phyloP scores from a whole-genome alignment of 2,797 vertebrate species.

The Babyrousa celebensis region DNA sequence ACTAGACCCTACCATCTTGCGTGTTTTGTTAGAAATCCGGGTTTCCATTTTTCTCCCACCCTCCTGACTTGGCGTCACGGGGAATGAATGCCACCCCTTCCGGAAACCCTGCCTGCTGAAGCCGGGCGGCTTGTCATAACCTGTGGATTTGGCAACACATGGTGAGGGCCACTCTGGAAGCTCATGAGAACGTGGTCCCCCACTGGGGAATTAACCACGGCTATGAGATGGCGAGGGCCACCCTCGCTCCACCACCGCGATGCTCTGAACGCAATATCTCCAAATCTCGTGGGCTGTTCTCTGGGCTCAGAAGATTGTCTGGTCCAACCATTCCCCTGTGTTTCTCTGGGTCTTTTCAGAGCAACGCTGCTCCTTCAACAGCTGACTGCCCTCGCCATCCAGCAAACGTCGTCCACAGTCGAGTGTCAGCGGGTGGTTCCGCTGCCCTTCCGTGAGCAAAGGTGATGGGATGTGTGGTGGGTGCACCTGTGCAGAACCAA shows the following conservation, averaged over 20 bases:
- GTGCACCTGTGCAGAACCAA: fast-evolving
- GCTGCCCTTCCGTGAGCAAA: fast-evolving
- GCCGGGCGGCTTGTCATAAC: not conserved
- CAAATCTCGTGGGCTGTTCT: not conserved
- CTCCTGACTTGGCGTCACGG: not conserved
- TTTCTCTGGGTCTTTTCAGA: not conserved
- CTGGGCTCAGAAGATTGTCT: not conserved
- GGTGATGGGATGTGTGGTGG: fast-evolving
- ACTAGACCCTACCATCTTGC: not conserved
- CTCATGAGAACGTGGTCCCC: not conserved
- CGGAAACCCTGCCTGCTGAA: not conserved
- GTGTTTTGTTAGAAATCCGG: not conserved
- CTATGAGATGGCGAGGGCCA: not conserved
- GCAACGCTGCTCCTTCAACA: too few relatives aligned
- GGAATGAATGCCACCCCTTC: too few relatives aligned
- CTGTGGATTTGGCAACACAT: not conserved
- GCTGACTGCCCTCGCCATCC: not conserved
- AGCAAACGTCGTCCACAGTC: not conserved
- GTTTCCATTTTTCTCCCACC: not conserved
- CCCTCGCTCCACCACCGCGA: not conserved
- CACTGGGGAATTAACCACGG: not conserved
- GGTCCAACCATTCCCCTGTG: too few relatives aligned
- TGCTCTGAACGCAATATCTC: too few relatives aligned
- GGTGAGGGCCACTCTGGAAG: fast-evolving
- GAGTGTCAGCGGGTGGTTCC: too few relatives aligned